Conservation (phyloP, 2,888 invertebrate species). For the Sepiola atlantica region DNA sequence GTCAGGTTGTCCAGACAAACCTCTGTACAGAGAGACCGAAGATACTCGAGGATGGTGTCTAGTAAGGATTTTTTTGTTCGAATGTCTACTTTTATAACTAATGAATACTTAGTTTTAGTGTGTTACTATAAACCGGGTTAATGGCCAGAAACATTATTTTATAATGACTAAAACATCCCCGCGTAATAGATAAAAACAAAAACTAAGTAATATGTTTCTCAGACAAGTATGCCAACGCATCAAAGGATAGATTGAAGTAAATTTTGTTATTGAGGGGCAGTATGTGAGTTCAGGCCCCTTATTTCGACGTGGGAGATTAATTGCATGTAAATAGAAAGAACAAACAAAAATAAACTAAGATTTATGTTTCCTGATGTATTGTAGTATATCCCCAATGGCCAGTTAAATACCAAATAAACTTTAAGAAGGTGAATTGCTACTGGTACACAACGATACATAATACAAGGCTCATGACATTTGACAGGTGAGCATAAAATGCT, state of each 20-base stretch:
- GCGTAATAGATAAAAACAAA: no score
- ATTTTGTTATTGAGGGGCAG: background rate
- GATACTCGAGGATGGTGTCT: no score
- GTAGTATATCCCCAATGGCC: background rate
- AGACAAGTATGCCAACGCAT: background rate
- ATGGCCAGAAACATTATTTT: no score
- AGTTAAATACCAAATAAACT: background rate
- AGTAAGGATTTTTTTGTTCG: no score
- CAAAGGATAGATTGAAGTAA: background rate
- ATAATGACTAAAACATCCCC: no score
- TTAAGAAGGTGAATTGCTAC: background rate
- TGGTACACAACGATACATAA: background rate
- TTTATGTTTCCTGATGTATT: background rate
- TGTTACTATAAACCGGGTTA: no score
- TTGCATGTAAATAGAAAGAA: background rate
- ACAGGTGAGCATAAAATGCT: background rate
- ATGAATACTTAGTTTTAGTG: no score
- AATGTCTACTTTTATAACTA: no score
- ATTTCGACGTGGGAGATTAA: background rate
- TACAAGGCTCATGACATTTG: background rate
- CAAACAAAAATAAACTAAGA: background rate
- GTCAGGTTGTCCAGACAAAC: no score
- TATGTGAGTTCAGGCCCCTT: background rate
- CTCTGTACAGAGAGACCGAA: no score
- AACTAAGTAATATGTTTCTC: background rate